Evolutionary conservation across 2,797 vertebrate genomes (phyloP), one percentile per base, ranked within the genome.

Genomic region (Trematomus bernacchii): DNA sequence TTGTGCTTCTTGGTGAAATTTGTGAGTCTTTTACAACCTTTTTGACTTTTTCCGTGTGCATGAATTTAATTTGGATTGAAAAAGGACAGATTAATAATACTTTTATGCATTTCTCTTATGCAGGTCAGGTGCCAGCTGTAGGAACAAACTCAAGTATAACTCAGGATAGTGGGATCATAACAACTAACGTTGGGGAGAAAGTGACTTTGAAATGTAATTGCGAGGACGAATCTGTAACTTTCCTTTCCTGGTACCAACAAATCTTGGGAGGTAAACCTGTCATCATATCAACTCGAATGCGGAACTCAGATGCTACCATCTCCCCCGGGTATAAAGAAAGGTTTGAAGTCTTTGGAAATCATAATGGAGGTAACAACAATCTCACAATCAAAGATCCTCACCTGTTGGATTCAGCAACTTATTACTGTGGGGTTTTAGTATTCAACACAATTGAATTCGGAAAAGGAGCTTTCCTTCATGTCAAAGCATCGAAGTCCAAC

Each of bases 191-290:
- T 10, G 91, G 92, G 37, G 27, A 79, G 2, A 74, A 1, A 0
- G 68, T 92, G 37, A 78, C 71, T 48, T 57, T 94, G 30, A 1
- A 10, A 30, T 94, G 92, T 51, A 9, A 15, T 47, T 92, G 59
- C 70, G 7, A 42, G 18, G 27, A 58, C 42, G 3, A 80, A 12
- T 23, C 10, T 19, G 64, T 84, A 13, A 87, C 79, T 58, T 85
- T 77, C 60, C 33, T 90, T 18, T 87, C 71, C 37, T 94, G 92
- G 92, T 93, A 92, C 65, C 89, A 88, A 48, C 91, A 93, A 65
- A 83, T 50, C 7, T 44, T 86, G 30, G 91, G 86, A 50, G 71
- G 71, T 5, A 92, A 88, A 60, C 93, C 90, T 71, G 8, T 58
- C 1, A 44, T 92, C 6, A 66, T 94, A 66, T 80, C 84, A n/a